These are phyloP conservation scores for Scaptomyza hsui DNA, from an alignment of 1,140 invertebrate genomes.

Conservation along the genomic window DNA sequence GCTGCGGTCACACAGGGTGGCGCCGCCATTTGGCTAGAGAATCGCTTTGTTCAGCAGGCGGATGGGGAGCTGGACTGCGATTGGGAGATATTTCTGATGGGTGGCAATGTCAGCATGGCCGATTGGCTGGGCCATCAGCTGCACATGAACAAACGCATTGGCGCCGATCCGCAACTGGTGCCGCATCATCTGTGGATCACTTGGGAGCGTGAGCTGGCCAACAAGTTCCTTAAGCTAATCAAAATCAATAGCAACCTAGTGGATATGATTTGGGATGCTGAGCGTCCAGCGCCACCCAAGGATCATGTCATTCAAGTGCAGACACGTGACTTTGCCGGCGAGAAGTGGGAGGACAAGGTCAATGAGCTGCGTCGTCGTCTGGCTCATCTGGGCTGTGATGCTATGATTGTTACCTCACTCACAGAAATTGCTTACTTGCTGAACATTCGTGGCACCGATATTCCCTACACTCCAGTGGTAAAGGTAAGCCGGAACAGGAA, in stretches of 20 bases:
- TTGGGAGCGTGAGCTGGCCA: conserved; percentile 85
- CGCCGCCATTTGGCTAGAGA: conserved; percentile 95
- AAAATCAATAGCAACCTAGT: conserved; percentile 90
- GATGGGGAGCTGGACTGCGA: conserved; percentile 90
- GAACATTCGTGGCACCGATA: conserved; percentile 96
- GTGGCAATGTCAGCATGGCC: conserved; percentile 86
- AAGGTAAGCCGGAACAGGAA: conserved; percentile 38
- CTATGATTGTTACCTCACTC: conserved; percentile 93
- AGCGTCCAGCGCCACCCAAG: conserved; percentile 84
- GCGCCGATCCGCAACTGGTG: conserved; percentile 92
- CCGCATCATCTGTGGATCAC: conserved; percentile 87
- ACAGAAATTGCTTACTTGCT: conserved; percentile 97
- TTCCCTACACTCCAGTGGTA: conserved; percentile 94
- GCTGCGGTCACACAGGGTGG: conserved; percentile 90
- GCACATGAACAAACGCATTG: conserved; percentile 88
- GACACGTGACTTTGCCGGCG: conserved; percentile 82
- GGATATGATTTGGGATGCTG: conserved; percentile 91
- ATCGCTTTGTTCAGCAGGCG: conserved; percentile 92
- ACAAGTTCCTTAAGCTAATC: conserved; percentile 86
- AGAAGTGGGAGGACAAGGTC: conserved; percentile 90
- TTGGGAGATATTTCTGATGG: conserved; percentile 91
- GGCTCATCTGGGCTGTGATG: conserved; percentile 87
- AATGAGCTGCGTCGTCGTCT: conserved; percentile 88
- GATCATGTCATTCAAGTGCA: conserved; percentile 86
- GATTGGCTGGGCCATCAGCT: conserved; percentile 89